These are phyloP conservation scores for Spodoptera littoralis DNA, from an alignment of 2,888 invertebrate genomes.

Conservation along the genomic window DNA sequence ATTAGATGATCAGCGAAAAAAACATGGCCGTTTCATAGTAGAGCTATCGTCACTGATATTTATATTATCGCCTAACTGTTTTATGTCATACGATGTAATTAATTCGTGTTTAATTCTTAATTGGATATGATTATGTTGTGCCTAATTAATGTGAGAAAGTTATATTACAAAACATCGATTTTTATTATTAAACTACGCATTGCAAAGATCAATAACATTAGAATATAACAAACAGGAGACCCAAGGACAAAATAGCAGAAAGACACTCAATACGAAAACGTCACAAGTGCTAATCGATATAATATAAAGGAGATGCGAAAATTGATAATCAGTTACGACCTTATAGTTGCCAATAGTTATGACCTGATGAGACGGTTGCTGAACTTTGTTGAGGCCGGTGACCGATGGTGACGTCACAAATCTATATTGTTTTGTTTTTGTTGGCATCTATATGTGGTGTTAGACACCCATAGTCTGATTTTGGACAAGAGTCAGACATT, in stretches of 20 bases:
- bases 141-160: too few species aligned
- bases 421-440: conserved; percentile 44
- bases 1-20: conserved; percentile 60
- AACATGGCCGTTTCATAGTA: conserved; percentile 41
- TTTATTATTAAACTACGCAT: neutral
- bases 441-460: conserved; percentile 12
- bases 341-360: conserved; percentile 30
- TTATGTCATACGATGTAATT: conserved; percentile 44
- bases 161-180: too few species aligned
- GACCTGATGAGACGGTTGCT: conserved; percentile 56
- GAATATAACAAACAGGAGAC: conserved; percentile 4
- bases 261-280: conserved; percentile 1
- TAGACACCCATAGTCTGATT: conserved; percentile 11
- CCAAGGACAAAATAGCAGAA: conserved; percentile 23
- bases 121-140: conserved; percentile 7
- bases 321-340: conserved; percentile 16
- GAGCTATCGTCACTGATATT: conserved; percentile 47
- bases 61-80: conserved; percentile 38
- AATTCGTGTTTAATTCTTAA: conserved; percentile 28
- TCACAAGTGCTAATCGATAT: conserved; percentile 26
- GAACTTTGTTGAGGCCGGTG: conserved; percentile 50
- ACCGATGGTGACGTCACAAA: conserved; percentile 55
- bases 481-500: neutral
- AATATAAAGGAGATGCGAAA: neutral
- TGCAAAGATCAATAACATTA: conserved; percentile 10